Conservation (phyloP, 1,140 invertebrate species). For the Vollenhovia emeryi region DNA sequence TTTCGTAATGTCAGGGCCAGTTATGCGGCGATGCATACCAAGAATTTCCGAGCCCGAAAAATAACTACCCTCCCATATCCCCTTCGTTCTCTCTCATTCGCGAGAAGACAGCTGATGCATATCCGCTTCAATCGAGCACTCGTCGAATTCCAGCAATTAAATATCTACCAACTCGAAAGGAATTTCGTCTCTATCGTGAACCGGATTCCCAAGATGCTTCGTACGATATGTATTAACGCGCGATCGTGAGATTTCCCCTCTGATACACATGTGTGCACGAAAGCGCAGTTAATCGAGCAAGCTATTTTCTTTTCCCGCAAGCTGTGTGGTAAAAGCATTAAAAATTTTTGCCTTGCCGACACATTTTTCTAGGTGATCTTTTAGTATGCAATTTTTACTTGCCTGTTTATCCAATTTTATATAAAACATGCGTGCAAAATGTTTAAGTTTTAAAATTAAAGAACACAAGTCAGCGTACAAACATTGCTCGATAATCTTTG, state of each 20-base stretch:
- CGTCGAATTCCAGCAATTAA: conserved; percentile 37
- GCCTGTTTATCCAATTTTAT: background rate
- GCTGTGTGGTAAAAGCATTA: background rate
- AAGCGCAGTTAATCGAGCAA: background rate
- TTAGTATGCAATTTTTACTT: background rate
- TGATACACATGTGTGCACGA: background rate
- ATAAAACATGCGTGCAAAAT: background rate
- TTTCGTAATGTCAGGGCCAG: conserved; percentile 35
- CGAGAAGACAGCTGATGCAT: conserved; percentile 22
- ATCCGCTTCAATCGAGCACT: background rate
- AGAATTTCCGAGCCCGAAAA: conserved; percentile 16
- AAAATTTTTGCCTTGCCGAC: background rate
- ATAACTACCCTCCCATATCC: conserved; percentile 28
- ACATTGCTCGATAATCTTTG: background rate
- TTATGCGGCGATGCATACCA: background rate
- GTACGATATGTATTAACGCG: background rate
- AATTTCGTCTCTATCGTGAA: background rate
- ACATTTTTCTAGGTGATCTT: background rate
- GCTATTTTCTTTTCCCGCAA: background rate
- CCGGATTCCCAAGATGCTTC: background rate
- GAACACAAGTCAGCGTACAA: background rate
- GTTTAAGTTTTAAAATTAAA: background rate
- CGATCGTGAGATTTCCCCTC: background rate
- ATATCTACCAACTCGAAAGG: conserved; percentile 1
- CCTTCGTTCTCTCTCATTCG: background rate